Base-by-base conservation (phyloP, 2,888 invertebrate genomes). In the Asteroscopus sphinx region DNA sequence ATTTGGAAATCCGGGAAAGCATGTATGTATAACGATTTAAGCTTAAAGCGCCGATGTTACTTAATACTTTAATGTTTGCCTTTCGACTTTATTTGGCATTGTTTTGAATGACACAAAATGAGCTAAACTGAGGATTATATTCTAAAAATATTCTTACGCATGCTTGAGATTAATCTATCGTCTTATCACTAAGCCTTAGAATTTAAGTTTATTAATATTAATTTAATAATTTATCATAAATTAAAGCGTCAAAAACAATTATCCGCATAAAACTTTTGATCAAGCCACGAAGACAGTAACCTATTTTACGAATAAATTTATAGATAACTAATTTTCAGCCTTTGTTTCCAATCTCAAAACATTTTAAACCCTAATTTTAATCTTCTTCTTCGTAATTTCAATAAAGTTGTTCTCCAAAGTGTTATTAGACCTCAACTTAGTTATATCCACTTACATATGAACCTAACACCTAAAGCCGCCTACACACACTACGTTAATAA, bases 221-320 rank as follows among this genome's bases (percentile, higher is more conserved):
- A 55, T 9, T 52, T 47, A 48, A 60, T 60, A 57, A 54, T 73
- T 73, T 46, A 49, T 55, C 46, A 42, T 47, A 47, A 28, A 25
- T 55, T 46, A 11, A n/a, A 48, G 44, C 39, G 65, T 64, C 73
- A 64, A 57, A 73, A 69, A 64, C 60, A 73, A 71, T 69, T 71
- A 71, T 60, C 16, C 17, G 40, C 33, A 16, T 42, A 61, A 73
- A 73, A 69, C 40, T 70, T 71, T 68, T 68, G 44, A 64, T 64
- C 60, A 55, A 57, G 60, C 57, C 60, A 54, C 52, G 48, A 64
- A 64, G 40, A 61, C 66, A 49, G 70, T 61, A 71, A 69, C 32
- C 35, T 69, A 64, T 49, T 73, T 49, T 73, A 61, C 44, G 53
- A 53, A 45, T 45, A 68, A 73, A 69, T 56, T 73, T 44, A 63